phyloP scores from a whole-genome alignment of 2,113 vertebrate species.

The Erythrolamprus reginae region DNA sequence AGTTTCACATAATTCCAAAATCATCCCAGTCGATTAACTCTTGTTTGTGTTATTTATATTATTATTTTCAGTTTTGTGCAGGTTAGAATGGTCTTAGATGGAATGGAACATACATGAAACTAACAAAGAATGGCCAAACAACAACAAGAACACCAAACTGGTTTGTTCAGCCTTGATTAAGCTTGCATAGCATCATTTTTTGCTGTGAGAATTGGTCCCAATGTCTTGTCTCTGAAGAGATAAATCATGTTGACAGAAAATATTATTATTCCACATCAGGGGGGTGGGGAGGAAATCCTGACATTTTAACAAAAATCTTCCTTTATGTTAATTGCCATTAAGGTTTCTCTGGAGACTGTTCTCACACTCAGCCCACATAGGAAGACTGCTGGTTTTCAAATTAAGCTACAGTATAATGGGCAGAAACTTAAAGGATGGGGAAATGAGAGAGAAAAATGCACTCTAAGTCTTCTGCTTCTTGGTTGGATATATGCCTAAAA shows the following conservation, averaged over 20 bases:
- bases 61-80: neutral
- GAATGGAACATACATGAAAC: neutral
- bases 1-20: neutral
- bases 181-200: neutral
- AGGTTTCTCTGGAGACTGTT: conserved; percentile 26
- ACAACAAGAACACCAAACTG: no score
- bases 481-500: neutral
- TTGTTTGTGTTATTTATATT: neutral
- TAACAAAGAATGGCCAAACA: neutral
- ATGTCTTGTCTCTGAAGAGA: conserved; percentile 15
- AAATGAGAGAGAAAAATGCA: neutral
- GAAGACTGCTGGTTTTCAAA: conserved; percentile 57
- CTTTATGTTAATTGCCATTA: conserved; percentile 48
- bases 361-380: conserved; percentile 28
- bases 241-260: conserved; percentile 55
- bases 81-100: neutral
- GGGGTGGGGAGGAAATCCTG: neutral
- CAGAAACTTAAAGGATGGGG: conserved; percentile 29
- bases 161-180: neutral
- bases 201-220: neutral
- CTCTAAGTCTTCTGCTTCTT: conserved; percentile 21
- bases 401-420: conserved; percentile 39
- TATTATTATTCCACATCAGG: conserved; percentile 35
- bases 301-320: conserved; percentile 33
- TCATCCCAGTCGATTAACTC: neutral